phyloP scores from a whole-genome alignment of 2,113 vertebrate genomes.

The Clarias macrocephalus region DNA sequence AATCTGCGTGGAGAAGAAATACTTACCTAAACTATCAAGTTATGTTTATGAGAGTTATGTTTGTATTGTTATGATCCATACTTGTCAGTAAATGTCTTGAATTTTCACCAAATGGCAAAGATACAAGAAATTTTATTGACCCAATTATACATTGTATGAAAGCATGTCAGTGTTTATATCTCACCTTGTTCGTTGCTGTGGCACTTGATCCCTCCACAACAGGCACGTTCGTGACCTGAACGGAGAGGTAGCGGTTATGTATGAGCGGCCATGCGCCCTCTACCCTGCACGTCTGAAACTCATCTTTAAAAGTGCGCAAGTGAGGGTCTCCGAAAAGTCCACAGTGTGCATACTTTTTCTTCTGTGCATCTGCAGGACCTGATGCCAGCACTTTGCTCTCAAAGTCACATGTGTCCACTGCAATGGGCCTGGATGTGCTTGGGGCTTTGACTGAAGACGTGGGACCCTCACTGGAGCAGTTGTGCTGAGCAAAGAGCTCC shows the following conservation, averaged over 20 bases:
- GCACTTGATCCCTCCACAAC: constrained; percentile 79
- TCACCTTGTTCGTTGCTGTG: constrained; percentile 82
- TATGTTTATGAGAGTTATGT: not conserved
- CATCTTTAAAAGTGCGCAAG: constrained; percentile 79
- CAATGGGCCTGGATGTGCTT: constrained; percentile 64
- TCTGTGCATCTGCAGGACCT: constrained; percentile 56
- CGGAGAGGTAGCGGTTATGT: constrained; percentile 79
- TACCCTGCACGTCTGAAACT: constrained; percentile 84
- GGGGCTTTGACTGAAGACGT: constrained; percentile 71
- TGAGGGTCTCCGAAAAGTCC: constrained; percentile 83
- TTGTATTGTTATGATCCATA: not conserved
- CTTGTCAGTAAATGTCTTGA: not conserved
- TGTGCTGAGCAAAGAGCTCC: constrained; percentile 79
- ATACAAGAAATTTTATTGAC: not conserved
- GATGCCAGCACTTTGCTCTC: constrained; percentile 64
- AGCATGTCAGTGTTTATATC: not conserved
- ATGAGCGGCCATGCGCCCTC: constrained; percentile 83
- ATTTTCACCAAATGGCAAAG: not conserved
- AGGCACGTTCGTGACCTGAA: constrained; percentile 83
- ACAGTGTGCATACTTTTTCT: constrained; percentile 79
- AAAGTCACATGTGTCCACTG: constrained; percentile 73
- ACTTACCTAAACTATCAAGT: not conserved
- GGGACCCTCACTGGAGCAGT: constrained; percentile 81
- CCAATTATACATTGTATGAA: not conserved
- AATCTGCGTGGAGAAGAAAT: not conserved